These are phyloP conservation scores for Atlantisia rogersi DNA, from an alignment of 2,113 vertebrate species.

Conservation along the genomic window DNA sequence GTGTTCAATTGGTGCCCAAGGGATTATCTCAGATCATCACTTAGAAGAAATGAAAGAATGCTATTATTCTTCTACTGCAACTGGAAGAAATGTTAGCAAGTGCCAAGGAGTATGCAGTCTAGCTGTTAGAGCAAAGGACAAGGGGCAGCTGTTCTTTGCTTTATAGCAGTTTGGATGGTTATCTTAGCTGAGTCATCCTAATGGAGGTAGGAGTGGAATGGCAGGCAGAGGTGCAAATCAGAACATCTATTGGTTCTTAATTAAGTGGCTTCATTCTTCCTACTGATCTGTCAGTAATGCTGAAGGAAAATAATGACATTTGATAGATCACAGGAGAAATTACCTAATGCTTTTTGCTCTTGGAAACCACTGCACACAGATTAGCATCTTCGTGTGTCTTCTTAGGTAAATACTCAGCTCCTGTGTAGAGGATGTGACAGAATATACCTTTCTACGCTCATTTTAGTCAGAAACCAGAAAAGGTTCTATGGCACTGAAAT, in stretches of 20 bases:
- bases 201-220: background rate
- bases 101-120: background rate
- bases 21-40: conserved; percentile 4
- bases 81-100: background rate
- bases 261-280: background rate
- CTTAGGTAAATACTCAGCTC: background rate
- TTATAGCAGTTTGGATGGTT: background rate
- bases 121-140: background rate
- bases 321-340: background rate
- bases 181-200: background rate
- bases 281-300: background rate
- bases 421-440: background rate
- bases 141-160: conserved; percentile 16
- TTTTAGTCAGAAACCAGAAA: background rate
- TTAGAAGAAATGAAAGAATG: background rate
- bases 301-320: conserved; percentile 32
- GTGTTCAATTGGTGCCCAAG: background rate
- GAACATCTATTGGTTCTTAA: conserved; percentile 31
- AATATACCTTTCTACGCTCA: background rate
- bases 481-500: background rate
- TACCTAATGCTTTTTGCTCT: conserved; percentile 12
- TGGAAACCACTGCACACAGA: background rate
- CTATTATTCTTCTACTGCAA: background rate
- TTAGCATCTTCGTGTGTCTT: background rate
- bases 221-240: background rate